Conservation (phyloP, 2,888 invertebrate genomes). For the Thereva unica region DNA sequence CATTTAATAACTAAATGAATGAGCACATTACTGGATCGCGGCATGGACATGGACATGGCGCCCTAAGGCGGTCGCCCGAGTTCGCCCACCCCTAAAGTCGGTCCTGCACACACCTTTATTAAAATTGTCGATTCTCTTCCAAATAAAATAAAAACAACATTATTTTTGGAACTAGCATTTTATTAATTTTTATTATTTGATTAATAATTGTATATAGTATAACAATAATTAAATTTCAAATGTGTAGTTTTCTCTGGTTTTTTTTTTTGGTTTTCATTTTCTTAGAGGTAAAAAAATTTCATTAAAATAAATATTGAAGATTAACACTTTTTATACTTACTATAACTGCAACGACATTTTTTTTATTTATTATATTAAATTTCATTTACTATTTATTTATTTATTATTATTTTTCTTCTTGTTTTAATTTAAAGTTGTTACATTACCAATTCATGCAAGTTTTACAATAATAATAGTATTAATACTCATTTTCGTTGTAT, state of each 20-base stretch:
- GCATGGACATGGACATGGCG: too few species aligned
- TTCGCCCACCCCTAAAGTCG: too few species aligned
- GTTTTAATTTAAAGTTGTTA: too few species aligned
- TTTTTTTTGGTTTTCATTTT: too few species aligned
- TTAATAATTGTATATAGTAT: slow-evolving; percentile 31
- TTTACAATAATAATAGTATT: slow-evolving; percentile 22
- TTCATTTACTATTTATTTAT: too few species aligned
- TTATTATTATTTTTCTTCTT: too few species aligned
- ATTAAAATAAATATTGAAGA: slow-evolving; percentile 26
- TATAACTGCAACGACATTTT: slow-evolving; percentile 27
- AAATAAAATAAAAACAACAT: neutral
- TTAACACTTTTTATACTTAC: slow-evolving; percentile 14
- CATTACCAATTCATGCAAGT: too few species aligned
- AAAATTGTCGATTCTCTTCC: neutral
- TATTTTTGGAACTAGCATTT: slow-evolving; percentile 28
- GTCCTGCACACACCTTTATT: neutral
- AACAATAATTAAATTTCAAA: slow-evolving; percentile 24
- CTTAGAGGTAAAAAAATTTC: slow-evolving; percentile 26
- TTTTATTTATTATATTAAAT: slow-evolving; percentile 12
- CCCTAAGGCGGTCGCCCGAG: too few species aligned
- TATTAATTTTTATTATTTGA: slow-evolving; percentile 18
- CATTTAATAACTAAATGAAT: too few species aligned
- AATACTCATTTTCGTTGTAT: slow-evolving; percentile 33
- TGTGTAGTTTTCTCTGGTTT: slow-evolving; percentile 1
- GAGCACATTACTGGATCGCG: too few species aligned